phyloP scores from a whole-genome alignment of 2,797 vertebrate genomes.

The Margarornis squamiger region DNA sequence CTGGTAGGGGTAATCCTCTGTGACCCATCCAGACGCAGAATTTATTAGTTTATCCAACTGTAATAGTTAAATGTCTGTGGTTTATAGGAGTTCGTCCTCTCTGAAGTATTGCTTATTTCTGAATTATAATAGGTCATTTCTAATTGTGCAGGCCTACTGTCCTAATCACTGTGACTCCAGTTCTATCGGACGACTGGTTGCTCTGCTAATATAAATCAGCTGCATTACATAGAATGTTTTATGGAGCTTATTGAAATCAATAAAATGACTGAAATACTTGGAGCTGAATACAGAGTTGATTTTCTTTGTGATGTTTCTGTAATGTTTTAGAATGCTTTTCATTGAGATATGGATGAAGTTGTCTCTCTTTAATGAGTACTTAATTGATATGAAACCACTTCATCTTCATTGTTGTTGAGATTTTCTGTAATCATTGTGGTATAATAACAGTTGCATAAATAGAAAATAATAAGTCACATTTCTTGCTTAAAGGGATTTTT shows the following conservation, averaged over 20 bases:
- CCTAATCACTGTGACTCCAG: neutral
- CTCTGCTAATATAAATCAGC: neutral
- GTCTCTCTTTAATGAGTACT: neutral
- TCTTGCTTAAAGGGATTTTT: constrained; percentile 25
- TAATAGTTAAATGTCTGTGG: neutral
- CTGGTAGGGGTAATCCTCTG: neutral
- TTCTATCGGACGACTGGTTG: neutral
- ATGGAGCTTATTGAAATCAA: neutral
- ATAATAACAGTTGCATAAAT: neutral
- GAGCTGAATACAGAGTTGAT: neutral
- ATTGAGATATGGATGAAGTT: neutral
- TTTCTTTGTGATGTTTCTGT: neutral
- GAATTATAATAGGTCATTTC: neutral
- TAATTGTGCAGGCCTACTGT: neutral
- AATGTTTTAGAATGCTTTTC: neutral
- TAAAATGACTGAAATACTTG: neutral
- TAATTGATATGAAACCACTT: constrained; percentile 9
- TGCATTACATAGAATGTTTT: neutral
- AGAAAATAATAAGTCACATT: neutral
- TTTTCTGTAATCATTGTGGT: neutral
- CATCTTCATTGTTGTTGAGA: neutral
- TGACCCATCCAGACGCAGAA: neutral
- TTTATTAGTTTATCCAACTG: neutral
- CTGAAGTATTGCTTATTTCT: neutral
- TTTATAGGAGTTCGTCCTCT: neutral